These are phyloP conservation scores for Melinaea marsaeus DNA, from an alignment of 2,888 invertebrate genomes.

Conservation along the genomic window DNA sequence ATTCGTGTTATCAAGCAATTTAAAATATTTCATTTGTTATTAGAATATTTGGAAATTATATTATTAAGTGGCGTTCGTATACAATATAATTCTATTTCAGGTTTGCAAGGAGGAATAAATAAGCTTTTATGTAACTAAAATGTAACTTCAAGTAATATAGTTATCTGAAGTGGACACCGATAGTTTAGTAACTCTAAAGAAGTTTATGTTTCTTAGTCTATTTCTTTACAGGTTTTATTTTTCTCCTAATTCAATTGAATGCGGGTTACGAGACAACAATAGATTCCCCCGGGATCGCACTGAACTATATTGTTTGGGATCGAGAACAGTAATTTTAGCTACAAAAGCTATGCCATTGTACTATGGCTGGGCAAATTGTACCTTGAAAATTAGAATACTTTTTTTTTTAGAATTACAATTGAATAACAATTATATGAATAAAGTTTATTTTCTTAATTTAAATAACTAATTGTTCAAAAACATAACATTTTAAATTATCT, in stretches of 20 bases:
- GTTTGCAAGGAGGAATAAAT: conserved; percentile 19
- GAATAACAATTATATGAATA: background rate
- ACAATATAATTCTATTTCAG: no score
- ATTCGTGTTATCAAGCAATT: no score
- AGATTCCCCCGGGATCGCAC: conserved; percentile 26
- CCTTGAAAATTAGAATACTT: conserved; percentile 3
- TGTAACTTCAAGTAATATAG: background rate
- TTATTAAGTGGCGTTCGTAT: no score
- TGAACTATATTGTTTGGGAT: conserved; percentile 30
- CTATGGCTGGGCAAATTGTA: conserved; percentile 15
- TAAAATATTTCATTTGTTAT: no score
- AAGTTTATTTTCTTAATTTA: no score
- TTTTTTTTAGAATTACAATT: background rate
- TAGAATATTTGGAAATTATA: no score
- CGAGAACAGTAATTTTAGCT: conserved; percentile 30
- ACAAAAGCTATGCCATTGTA: conserved; percentile 25
- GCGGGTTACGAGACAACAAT: conserved; percentile 31
- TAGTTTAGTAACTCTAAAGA: conserved; percentile 7
- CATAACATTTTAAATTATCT: no score
- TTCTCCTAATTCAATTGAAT: conserved; percentile 32
- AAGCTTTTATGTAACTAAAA: conserved; percentile 25
- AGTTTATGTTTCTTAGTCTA: conserved; percentile 18
- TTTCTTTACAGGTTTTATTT: conserved; percentile 31
- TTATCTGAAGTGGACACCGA: background rate
- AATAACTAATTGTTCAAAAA: no score